These are phyloP conservation scores for Anguilla obscura DNA, from an alignment of 2,797 vertebrate genomes.

Conservation along the genomic window DNA sequence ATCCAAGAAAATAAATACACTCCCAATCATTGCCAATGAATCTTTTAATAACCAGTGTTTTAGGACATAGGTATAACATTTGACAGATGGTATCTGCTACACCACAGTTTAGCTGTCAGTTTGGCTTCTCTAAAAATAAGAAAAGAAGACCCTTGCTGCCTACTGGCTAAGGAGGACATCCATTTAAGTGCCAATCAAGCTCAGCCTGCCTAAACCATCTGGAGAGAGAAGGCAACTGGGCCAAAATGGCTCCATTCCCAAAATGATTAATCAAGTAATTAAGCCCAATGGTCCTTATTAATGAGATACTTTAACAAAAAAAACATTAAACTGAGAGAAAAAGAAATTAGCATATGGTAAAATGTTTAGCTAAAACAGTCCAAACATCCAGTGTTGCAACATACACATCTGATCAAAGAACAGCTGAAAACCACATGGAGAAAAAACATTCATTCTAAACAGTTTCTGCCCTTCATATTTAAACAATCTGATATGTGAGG, in stretches of 20 bases:
- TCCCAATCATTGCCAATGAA: not conserved
- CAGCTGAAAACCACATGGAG: not conserved
- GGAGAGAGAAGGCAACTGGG: not conserved
- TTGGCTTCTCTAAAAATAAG: not conserved
- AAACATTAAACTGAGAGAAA: not conserved
- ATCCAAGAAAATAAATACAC: not conserved
- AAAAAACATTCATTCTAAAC: not conserved
- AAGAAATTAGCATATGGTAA: not conserved
- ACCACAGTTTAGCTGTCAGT: no score
- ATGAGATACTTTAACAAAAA: not conserved
- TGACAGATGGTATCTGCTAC: not conserved
- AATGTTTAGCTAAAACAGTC: not conserved
- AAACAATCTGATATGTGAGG: not conserved
- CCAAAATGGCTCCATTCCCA: not conserved
- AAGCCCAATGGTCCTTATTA: not conserved
- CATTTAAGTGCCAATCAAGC: not conserved
- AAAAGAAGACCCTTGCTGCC: not conserved
- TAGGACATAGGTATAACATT: not conserved
- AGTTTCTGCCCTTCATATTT: not conserved
- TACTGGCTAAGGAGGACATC: not conserved
- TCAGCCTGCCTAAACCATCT: not conserved
- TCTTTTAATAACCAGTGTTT: not conserved
- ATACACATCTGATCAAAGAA: not conserved
- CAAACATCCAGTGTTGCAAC: not conserved
- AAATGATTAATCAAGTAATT: not conserved